Evolutionary conservation across 2,888 invertebrate species (phyloP), one percentile per base, ranked within the genome.

Genomic region (Ophioninae sp.): DNA sequence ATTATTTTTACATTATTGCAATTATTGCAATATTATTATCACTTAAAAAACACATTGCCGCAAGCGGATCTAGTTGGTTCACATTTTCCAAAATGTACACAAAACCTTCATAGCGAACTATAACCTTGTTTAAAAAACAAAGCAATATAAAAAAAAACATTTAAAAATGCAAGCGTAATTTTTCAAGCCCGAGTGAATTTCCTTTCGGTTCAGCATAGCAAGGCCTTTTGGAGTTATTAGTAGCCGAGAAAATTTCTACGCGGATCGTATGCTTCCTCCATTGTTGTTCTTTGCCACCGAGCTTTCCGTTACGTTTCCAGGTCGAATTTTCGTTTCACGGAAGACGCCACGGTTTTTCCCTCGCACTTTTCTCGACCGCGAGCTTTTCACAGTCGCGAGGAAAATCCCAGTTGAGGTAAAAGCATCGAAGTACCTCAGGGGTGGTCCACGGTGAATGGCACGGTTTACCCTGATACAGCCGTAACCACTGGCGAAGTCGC

Each of bases 201-300:
- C 51, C 17, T 51, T 3, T 17, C 17, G 13, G 13, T 51, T 51
- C 17, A 51, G 13, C 51, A 13, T 17, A 2, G 51, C 13, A 17
- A 51, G 51, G 13, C 13, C 13, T 10, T 2, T 17, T 3, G 13
- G 51, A 17, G 41, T 9, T 9, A 51, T 51, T 51, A 51, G 51
- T 17, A 51, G 13, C 30, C 51, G 22, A 68, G 63, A 61, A 56
- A 80, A 68, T 37, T 63, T 68, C 68, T 37, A 56, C 61, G 41
- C n/a, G 68, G 74, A 68, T 74, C 68, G 56, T 74, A 63, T 68
- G 37, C 23, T 41, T 17, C 69, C 30, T 69, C 68, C 39, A 39
- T 64, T 69, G 30, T 41, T 73, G 65, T 63, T 64, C 41, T 64
- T 37, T 61, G 17, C 8, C 37, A 30, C 30, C 39, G 58, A 71